Percentiles rank a stretch among this genome's conserved stretches.
Evolutionary conservation across 53 echinoderm and acorn worm genomes (phyloP).

Genomic region (Henricia sp.): DNA sequence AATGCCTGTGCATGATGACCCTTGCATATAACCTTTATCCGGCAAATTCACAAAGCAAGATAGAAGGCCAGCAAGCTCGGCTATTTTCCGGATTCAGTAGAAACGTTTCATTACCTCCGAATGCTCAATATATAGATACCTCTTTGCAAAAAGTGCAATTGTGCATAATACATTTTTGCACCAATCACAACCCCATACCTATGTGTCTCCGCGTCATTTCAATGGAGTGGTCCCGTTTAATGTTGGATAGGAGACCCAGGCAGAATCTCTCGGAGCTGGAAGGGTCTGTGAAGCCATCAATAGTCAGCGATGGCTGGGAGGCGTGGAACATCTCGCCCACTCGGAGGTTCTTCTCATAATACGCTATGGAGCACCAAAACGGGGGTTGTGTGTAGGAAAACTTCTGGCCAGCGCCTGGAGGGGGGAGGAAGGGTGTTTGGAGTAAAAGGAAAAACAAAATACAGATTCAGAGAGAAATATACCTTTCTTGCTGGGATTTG

Average conservation of each 20-base stretch:
- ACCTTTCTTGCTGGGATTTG: too few relatives aligned
- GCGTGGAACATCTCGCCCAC: conserved; percentile 95
- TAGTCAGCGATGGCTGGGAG: conserved; percentile 91
- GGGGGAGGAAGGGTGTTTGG: not conserved
- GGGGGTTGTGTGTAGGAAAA: conserved; percentile 91
- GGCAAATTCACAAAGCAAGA: too few relatives aligned
- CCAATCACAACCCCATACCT: conserved; percentile 74
- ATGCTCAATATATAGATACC: too few relatives aligned
- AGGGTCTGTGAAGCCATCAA: conserved; percentile 94
- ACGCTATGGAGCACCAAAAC: conserved; percentile 97
- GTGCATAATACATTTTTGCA: too few relatives aligned
- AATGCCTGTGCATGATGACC: too few relatives aligned
- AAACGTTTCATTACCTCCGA: too few relatives aligned
- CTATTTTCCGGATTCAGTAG: too few relatives aligned
- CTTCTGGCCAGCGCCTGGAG: conserved; percentile 43
- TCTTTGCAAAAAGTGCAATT: too few relatives aligned
- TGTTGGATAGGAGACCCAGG: conserved; percentile 92
- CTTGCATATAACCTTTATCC: too few relatives aligned
- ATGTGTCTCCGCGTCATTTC: conserved; percentile 94
- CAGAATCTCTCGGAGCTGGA: conserved; percentile 96
- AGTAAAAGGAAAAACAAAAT: not conserved
- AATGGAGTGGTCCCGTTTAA: conserved; percentile 87
- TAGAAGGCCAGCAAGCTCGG: too few relatives aligned
- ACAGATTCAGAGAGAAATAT: not conserved
- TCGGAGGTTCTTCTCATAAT: conserved; percentile 95